Conservation (phyloP, 1,140 invertebrate species). For the Drosophila guanche region DNA sequence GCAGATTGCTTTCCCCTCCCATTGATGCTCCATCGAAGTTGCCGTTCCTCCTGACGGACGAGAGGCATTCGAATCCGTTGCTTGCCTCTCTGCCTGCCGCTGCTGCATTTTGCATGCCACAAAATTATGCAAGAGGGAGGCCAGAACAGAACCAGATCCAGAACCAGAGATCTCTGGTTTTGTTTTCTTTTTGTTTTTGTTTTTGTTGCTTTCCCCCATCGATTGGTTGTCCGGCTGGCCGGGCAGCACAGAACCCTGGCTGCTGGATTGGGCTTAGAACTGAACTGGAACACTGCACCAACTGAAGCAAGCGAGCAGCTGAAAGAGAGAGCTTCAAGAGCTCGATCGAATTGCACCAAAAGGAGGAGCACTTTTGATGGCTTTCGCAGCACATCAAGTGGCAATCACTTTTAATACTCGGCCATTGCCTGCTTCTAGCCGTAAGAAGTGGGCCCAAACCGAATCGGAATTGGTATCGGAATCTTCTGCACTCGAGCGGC, state of each 20-base stretch:
- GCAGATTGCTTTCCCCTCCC: constrained; percentile 67
- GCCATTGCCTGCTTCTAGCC: too few species aligned
- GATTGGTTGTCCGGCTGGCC: constrained; percentile 19
- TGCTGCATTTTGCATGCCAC: constrained; percentile 66
- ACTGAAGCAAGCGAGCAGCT: constrained; percentile 25
- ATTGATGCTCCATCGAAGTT: constrained; percentile 46
- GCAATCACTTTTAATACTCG: too few species aligned
- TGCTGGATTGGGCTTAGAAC: constrained; percentile 14
- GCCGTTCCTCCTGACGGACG: constrained; percentile 4
- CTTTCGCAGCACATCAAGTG: background rate
- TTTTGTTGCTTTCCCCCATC: constrained; percentile 26
- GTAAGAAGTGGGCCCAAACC: too few species aligned
- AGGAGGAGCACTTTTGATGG: background rate
- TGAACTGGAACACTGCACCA: constrained; percentile 33
- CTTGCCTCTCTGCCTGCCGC: constrained; percentile 14
- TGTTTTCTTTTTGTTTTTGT: constrained; percentile 10
- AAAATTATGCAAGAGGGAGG: constrained; percentile 58
- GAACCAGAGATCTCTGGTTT: constrained; percentile 10
- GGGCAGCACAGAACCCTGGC: constrained; percentile 5
- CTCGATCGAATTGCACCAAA: constrained; percentile 17
- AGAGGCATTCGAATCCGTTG: constrained; percentile 11
- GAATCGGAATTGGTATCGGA: too few species aligned
- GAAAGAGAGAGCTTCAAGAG: constrained; percentile 9
- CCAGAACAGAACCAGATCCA: too few species aligned
- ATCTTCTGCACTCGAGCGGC: too few species aligned